Base-by-base conservation (phyloP, 2,797 vertebrate species). In the Macropus fuliginosus region DNA sequence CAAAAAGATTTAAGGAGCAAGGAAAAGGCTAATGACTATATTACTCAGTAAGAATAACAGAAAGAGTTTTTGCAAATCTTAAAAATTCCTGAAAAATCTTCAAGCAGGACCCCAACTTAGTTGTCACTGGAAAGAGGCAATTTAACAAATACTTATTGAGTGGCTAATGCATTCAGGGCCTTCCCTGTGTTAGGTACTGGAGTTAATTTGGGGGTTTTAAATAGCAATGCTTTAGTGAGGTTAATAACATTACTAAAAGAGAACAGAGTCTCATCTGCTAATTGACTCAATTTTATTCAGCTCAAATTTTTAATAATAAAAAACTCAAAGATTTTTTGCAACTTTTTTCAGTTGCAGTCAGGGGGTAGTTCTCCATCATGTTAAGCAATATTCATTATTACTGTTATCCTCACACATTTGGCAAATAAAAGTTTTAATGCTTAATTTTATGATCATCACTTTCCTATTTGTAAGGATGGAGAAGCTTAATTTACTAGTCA, bases 11-110 rank as follows among this genome's bases (percentile, higher is more conserved):
- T n/a, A 21, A 16, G 66, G 21, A 93, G 40, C 13, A 97, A 96
- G 27, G 93, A 81, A 81, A 94, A 66, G 34, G 89, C 24, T 54
- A 94, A 54, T 96, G n/a, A 95, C 89, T 94, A 93, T 95, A 54
- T 90, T 95, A 34, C 92, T 55, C 93, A 95, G 8, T 91, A 95
- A 96, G 96, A 54, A 92, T n/a, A 96, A 81, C 21, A 46, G 40
- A 18, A 81, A 46, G 21, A 81, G 74, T 81, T 81, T 40, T 46
- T 81, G 18, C 8, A 81, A 40, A 81, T 81, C 74, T 46, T 81
- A 81, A 81, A 81, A 81, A 0, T 21, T 24, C 40, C 40, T 81
- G n/a, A 81, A 81, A 81, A 81, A 81, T 81, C 40, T 46, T 81
- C n/a, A 81, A 81, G 18, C 18, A 46, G 40, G 66, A 2, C 66